Percentiles rank a stretch among this genome's conserved stretches.
Evolutionary conservation across 2,888 invertebrate genomes (phyloP).

Genomic region (Oxyteleia sp.): DNA sequence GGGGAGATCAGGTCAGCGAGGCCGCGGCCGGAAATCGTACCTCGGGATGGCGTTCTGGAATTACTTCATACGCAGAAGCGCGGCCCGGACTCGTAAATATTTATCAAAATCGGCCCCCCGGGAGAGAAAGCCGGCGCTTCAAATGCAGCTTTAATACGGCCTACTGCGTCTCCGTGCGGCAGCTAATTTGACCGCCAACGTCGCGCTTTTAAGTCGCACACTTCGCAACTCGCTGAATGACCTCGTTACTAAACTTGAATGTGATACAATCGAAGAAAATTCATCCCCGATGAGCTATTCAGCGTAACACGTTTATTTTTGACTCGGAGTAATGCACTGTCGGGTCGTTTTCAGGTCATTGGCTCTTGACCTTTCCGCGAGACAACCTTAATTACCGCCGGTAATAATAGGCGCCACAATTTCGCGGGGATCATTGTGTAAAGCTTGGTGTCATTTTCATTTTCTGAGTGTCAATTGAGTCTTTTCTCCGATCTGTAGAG

Average conservation of each 20-base stretch:
- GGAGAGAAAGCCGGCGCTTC: too few species aligned
- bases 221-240: slow-evolving; percentile 38
- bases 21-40: too few species aligned
- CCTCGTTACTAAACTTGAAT: slow-evolving; percentile 43
- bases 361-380: slow-evolving; percentile 36
- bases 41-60: too few species aligned
- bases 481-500: too few species aligned
- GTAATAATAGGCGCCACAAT: slow-evolving; percentile 6
- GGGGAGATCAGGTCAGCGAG: too few species aligned
- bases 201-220: too few species aligned
- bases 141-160: too few species aligned
- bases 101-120: too few species aligned
- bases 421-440: slow-evolving; percentile 5
- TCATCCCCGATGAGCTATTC: slow-evolving; percentile 46
- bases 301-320: slow-evolving; percentile 36
- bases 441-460: slow-evolving; percentile 5
- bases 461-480: slow-evolving; percentile 4
- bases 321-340: slow-evolving; percentile 9
- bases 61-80: too few species aligned
- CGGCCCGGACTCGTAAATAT: too few species aligned
- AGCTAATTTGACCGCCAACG: too few species aligned
- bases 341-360: slow-evolving; percentile 44
- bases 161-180: too few species aligned
- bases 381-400: slow-evolving; percentile 37
- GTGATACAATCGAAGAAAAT: slow-evolving; percentile 58